Percentiles rank a stretch among this genome's conserved stretches.
Conservation (phyloP, 1,140 invertebrate species). For the Dufourea novaeangliae region DNA sequence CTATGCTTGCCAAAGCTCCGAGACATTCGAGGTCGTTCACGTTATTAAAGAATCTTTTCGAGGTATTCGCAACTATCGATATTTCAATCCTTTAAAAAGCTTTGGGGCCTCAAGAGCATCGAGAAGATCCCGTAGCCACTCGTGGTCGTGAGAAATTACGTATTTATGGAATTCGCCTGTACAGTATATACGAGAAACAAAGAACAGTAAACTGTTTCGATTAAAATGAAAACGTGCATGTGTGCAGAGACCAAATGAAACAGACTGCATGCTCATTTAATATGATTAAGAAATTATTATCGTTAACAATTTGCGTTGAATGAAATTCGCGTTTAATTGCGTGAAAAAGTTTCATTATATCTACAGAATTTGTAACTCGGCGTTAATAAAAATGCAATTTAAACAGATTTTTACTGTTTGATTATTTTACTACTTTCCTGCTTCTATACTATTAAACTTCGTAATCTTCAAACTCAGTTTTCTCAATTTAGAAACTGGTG, state of each 20-base stretch:
- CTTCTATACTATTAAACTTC: no score
- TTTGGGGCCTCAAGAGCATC: background rate
- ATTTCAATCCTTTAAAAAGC: slow-evolving; percentile 23
- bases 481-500: no score
- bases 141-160: background rate
- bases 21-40: slow-evolving; percentile 13
- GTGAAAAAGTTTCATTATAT: background rate
- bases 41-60: slow-evolving; percentile 33
- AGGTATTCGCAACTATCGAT: slow-evolving; percentile 10
- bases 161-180: slow-evolving; percentile 6
- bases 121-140: background rate
- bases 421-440: no score
- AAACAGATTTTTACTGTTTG: no score
- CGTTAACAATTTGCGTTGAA: background rate
- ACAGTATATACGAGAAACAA: background rate
- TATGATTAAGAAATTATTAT: background rate
- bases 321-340: background rate
- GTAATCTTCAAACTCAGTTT: no score
- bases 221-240: background rate
- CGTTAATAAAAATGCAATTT: no score
- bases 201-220: background rate
- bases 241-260: background rate
- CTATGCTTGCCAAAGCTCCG: background rate
- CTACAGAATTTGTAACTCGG: no score
- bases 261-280: background rate